Percentiles rank a stretch among this genome's conserved stretches.
These are phyloP conservation scores for Polymixis lichenea DNA, from an alignment of 2,888 invertebrate species.

Conservation along the genomic window DNA sequence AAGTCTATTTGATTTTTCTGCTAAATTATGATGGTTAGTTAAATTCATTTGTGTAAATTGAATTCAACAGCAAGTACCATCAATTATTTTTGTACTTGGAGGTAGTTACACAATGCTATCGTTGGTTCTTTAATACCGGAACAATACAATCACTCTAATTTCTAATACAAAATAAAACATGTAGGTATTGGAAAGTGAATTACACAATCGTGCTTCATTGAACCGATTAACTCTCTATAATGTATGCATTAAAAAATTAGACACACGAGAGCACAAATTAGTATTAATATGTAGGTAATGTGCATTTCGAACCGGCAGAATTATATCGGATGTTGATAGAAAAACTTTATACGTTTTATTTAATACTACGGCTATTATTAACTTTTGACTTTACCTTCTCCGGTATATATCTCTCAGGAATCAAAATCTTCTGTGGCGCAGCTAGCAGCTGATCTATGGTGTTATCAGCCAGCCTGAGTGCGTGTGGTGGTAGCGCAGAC, in stretches of 20 bases:
- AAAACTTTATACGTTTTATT: no score
- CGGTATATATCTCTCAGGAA: slow-evolving; percentile 97
- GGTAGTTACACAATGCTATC: slow-evolving; percentile 25
- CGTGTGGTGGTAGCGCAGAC: slow-evolving; percentile 92
- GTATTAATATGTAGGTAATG: background rate
- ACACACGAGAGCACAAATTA: background rate
- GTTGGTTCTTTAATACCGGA: slow-evolving; percentile 25
- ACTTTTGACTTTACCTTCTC: slow-evolving; percentile 95
- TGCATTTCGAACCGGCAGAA: background rate
- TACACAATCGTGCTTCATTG: slow-evolving; percentile 26
- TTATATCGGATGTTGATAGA: background rate
- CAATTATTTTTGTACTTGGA: slow-evolving; percentile 12
- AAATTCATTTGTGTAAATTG: background rate
- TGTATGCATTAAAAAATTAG: slow-evolving; percentile 15
- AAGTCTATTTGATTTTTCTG: background rate
- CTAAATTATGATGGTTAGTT: background rate
- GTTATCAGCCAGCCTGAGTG: slow-evolving; percentile 92
- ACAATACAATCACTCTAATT: slow-evolving; percentile 29
- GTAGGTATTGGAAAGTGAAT: slow-evolving; percentile 27
- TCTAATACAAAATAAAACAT: slow-evolving; percentile 38
- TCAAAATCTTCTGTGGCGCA: slow-evolving; percentile 97
- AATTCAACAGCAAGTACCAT: background rate
- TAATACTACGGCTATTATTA: no score
- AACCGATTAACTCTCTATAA: slow-evolving; percentile 17
- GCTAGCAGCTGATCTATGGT: slow-evolving; percentile 96